Percentiles rank a stretch among this genome's conserved stretches.
These are phyloP conservation scores for Rhinolophus ferrumequinum DNA, from an alignment of 2,113 vertebrate species.

Conservation along the genomic window DNA sequence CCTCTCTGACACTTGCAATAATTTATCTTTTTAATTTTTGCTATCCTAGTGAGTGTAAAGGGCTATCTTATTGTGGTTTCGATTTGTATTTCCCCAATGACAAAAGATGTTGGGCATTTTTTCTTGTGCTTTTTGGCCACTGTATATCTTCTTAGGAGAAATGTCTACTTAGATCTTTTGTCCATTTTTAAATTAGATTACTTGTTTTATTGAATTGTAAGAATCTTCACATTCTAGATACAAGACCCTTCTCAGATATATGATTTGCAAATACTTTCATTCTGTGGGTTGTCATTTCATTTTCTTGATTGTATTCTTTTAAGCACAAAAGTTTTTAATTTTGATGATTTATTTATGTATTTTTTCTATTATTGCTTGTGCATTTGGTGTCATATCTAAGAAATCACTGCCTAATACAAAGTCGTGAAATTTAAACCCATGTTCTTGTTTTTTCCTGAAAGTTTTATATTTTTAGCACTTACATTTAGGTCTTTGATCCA, in stretches of 20 bases:
- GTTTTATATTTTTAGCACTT: not conserved
- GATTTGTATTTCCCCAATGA: not conserved
- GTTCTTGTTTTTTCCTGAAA: not conserved
- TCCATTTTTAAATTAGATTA: not conserved
- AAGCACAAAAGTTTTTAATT: not conserved
- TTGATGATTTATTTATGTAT: not conserved
- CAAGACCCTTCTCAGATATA: not conserved
- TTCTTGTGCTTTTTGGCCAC: not conserved
- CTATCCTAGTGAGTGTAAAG: not conserved
- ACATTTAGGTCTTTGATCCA: not conserved
- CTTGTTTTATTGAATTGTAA: not conserved
- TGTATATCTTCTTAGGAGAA: not conserved
- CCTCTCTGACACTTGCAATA: not conserved
- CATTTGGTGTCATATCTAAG: not conserved
- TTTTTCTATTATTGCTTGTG: not conserved
- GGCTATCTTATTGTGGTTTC: not conserved
- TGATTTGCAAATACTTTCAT: not conserved
- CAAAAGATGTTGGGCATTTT: not conserved
- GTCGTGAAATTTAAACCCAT: not conserved
- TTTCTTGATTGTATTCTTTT: not conserved
- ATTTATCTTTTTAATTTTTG: not conserved
- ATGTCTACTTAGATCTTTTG: not conserved
- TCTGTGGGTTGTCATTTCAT: not conserved
- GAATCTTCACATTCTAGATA: not conserved
- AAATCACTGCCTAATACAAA: not conserved